Conservation (phyloP, 2,113 vertebrate genomes). For the Protomyctophum bolini region DNA sequence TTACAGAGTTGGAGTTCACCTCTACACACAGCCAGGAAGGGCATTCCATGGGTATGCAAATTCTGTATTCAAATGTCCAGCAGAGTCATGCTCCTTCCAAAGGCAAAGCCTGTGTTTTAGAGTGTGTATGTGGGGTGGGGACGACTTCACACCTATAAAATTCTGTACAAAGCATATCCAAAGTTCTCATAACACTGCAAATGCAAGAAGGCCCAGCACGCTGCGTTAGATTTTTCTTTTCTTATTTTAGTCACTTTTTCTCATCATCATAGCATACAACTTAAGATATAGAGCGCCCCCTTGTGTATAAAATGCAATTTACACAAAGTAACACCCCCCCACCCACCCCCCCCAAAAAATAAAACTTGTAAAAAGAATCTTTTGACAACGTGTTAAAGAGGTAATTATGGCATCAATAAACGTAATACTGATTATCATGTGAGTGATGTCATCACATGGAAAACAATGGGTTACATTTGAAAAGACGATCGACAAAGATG, state of each 20-base stretch:
- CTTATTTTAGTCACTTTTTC: too few species aligned
- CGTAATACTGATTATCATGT: slow-evolving; percentile 73
- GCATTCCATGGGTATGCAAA: slow-evolving; percentile 19
- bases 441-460: slow-evolving; percentile 43
- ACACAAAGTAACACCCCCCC: slow-evolving; percentile 45
- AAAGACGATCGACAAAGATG: slow-evolving; percentile 25
- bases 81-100: slow-evolving; percentile 14
- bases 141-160: slow-evolving; percentile 60
- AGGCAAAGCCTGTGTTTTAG: slow-evolving; percentile 15
- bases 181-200: slow-evolving; percentile 64
- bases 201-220: slow-evolving; percentile 52
- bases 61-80: slow-evolving; percentile 34
- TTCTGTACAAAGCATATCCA: slow-evolving; percentile 69
- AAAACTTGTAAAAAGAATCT: slow-evolving; percentile 33
- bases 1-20: slow-evolving; percentile 1
- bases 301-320: slow-evolving; percentile 71
- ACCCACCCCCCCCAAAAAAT: slow-evolving; percentile 15
- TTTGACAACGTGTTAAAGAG: slow-evolving; percentile 52
- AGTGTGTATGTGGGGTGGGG: slow-evolving; percentile 24
- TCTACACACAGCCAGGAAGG: slow-evolving; percentile 1
- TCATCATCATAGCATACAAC: slow-evolving; percentile 31
- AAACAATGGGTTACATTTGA: slow-evolving; percentile 26
- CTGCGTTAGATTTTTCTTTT: slow-evolving; percentile 8
- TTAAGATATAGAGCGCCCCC: slow-evolving; percentile 61
- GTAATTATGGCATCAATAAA: slow-evolving; percentile 59